Percentiles rank a stretch among this genome's conserved stretches.
Conservation (phyloP, 2,113 vertebrate species). For the Aldabrachelys gigantea region DNA sequence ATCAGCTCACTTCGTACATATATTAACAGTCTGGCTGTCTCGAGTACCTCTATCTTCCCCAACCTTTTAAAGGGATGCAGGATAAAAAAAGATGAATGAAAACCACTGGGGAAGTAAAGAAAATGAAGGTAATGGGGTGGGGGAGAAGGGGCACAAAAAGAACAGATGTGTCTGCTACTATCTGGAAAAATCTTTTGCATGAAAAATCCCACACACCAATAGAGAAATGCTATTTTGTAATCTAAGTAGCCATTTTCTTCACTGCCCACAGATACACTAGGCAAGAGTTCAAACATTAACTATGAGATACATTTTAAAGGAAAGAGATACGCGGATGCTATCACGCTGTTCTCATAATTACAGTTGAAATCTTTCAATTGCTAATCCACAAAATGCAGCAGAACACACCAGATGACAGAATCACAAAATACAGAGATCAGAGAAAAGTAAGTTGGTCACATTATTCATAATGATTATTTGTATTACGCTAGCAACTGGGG, state of each 20-base stretch:
- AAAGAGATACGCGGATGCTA: background rate
- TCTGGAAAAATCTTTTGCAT: background rate
- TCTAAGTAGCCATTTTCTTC: conserved; percentile 8
- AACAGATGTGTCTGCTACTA: background rate
- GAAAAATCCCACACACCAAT: background rate
- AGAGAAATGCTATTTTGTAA: background rate
- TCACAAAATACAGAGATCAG: background rate
- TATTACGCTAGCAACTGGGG: background rate
- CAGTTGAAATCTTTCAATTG: background rate
- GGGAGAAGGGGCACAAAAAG: background rate
- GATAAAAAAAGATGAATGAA: background rate
- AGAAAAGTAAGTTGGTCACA: background rate
- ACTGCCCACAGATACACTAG: background rate
- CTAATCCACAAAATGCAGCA: background rate
- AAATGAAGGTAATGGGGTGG: background rate
- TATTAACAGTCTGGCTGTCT: background rate
- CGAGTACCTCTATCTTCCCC: background rate
- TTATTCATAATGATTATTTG: background rate
- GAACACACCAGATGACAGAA: background rate
- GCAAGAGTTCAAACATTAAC: background rate
- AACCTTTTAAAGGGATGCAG: background rate
- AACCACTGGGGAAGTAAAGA: rapidly evolving
- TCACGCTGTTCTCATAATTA: background rate
- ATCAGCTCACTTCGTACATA: rapidly evolving
- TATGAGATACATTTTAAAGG: background rate